These are phyloP conservation scores for Poeciliopsis presidionis DNA, from an alignment of 2,797 vertebrate species.

Conservation along the genomic window DNA sequence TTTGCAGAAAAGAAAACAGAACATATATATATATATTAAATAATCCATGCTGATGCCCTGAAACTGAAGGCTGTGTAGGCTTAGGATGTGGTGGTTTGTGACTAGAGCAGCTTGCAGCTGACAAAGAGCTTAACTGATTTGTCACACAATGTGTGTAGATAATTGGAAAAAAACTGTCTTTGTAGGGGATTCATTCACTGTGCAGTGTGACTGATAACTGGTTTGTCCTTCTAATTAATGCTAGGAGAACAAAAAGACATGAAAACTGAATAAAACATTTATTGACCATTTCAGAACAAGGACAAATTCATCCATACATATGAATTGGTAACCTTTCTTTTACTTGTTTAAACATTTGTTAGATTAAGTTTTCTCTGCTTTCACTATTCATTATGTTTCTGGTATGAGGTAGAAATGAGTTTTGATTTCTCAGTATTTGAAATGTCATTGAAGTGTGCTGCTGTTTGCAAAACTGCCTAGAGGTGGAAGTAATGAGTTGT, in stretches of 20 bases:
- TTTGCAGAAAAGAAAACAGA: not conserved
- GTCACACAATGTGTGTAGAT: not conserved
- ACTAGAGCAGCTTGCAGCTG: not conserved
- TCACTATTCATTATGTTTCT: not conserved
- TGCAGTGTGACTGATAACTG: not conserved
- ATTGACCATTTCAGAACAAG: not conserved
- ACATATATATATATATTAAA: too few species aligned
- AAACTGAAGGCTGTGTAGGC: slow-evolving; percentile 16
- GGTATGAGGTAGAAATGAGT: not conserved
- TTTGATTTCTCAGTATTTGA: not conserved
- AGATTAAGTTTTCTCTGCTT: not conserved
- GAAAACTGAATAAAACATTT: not conserved
- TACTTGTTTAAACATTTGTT: not conserved
- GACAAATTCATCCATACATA: not conserved
- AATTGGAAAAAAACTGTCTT: not conserved
- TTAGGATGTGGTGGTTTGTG: not conserved
- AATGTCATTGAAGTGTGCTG: not conserved
- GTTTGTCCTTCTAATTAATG: not conserved
- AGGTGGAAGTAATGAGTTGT: not conserved
- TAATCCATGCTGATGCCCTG: slow-evolving; percentile 15
- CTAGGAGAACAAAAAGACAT: not conserved
- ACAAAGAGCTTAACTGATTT: slow-evolving; percentile 3
- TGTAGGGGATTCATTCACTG: not conserved
- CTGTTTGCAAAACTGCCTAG: not conserved
- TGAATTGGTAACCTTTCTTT: not conserved